These are phyloP conservation scores for Lucinisca nassula DNA, from an alignment of 2,888 invertebrate genomes.

Conservation along the genomic window DNA sequence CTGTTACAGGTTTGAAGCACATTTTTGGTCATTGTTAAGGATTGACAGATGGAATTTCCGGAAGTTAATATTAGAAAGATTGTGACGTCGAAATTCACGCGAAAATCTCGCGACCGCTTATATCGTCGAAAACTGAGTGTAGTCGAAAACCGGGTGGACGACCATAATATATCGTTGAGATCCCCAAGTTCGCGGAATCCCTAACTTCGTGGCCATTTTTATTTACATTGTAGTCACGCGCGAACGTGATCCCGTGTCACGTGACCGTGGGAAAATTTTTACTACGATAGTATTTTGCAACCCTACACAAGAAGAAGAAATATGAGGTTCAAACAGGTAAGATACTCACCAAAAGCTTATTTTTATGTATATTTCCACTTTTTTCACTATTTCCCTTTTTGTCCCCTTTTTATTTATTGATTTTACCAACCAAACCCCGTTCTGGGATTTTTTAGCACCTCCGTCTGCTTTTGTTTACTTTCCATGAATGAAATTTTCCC, in stretches of 20 bases:
- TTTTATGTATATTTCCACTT: not conserved
- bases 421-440: not conserved
- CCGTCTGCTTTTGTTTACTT: not conserved
- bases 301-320: not conserved
- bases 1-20: no score
- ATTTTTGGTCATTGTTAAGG: no score
- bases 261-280: not conserved
- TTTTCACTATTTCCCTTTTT: not conserved
- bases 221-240: slow-evolving; percentile 4
- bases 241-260: not conserved
- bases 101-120: no score
- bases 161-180: slow-evolving; percentile 3
- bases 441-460: not conserved
- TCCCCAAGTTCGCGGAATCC: not conserved
- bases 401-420: not conserved
- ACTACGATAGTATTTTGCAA: not conserved
- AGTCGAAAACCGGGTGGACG: no score
- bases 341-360: not conserved
- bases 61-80: no score
- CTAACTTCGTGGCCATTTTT: not conserved
- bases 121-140: no score
- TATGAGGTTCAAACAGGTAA: slow-evolving; percentile 20
- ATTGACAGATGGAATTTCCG: no score
- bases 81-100: no score
- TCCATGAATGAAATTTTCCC: not conserved